These are phyloP conservation scores for Bursaphelenchus mucronatus DNA, from an alignment of 1,140 invertebrate species.

Conservation along the genomic window DNA sequence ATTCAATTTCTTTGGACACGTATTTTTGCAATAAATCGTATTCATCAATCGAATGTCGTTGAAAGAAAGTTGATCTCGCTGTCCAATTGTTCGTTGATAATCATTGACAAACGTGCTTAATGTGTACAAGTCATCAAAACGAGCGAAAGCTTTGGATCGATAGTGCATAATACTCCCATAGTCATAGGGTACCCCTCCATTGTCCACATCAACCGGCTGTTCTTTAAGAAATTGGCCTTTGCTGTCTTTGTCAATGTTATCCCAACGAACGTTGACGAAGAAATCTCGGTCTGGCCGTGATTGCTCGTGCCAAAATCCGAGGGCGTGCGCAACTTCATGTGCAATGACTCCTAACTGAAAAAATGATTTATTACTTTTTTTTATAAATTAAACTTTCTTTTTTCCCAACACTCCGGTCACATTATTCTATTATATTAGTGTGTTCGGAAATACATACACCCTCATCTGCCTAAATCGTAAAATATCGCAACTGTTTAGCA, in stretches of 20 bases:
- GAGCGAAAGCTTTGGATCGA: constrained; percentile 58
- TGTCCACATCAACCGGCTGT: constrained; percentile 60
- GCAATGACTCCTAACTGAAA: constrained; percentile 62
- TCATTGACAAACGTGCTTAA: constrained; percentile 57
- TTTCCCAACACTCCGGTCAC: no score
- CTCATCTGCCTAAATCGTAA: no score
- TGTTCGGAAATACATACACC: no score
- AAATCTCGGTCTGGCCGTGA: constrained; percentile 54
- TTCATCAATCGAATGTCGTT: constrained; percentile 61
- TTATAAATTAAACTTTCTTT: no score
- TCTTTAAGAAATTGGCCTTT: constrained; percentile 60
- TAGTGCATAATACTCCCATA: constrained; percentile 60
- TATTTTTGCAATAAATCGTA: constrained; percentile 53
- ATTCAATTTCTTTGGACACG: constrained; percentile 52
- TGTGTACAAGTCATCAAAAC: constrained; percentile 59
- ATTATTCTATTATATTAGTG: no score
- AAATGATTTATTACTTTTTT: no score
- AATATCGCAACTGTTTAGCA: no score
- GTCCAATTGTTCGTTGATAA: constrained; percentile 59
- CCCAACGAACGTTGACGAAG: constrained; percentile 50
- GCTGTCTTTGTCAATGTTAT: constrained; percentile 59
- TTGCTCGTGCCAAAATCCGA: constrained; percentile 62
- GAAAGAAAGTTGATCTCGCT: constrained; percentile 60
- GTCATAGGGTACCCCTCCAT: constrained; percentile 58
- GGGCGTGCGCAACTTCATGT: constrained; percentile 61